phyloP scores from a whole-genome alignment of 2,888 invertebrate genomes.

The Globia sparganii region DNA sequence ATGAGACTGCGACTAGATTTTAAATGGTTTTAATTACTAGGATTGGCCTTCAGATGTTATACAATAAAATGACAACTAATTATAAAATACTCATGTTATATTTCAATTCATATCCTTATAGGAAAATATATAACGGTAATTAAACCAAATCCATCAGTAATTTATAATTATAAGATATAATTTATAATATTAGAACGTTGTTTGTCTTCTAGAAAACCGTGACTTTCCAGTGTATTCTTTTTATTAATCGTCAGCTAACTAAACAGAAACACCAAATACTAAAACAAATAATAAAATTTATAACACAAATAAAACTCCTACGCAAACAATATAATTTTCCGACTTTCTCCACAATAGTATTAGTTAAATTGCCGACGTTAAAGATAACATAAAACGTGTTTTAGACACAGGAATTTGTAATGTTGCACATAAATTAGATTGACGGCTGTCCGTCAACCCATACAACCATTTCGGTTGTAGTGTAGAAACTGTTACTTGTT shows the following conservation, averaged over 20 bases:
- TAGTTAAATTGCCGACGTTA: conserved; percentile 56
- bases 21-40: too few species aligned
- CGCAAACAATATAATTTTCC: conserved; percentile 62
- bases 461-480: too few species aligned
- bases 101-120: neutral
- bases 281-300: conserved; percentile 52
- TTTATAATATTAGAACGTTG: neutral
- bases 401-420: conserved; percentile 67
- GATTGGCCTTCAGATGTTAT: conserved; percentile 2
- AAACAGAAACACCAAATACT: conserved; percentile 56
- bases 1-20: too few species aligned
- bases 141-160: neutral
- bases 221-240: neutral
- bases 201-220: too few species aligned
- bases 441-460: conserved; percentile 66
- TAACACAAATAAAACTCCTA: conserved; percentile 66
- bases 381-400: conserved; percentile 66
- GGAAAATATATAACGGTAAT: neutral
- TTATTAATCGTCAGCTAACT: too few species aligned
- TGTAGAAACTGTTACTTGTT: too few species aligned
- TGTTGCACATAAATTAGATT: conserved; percentile 66
- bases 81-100: neutral
- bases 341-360: conserved; percentile 62
- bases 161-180: neutral
- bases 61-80: neutral